Percentiles rank a stretch among this genome's conserved stretches.
Conservation (phyloP, 2,888 invertebrate genomes). For the Coelogynopora nodosa region DNA sequence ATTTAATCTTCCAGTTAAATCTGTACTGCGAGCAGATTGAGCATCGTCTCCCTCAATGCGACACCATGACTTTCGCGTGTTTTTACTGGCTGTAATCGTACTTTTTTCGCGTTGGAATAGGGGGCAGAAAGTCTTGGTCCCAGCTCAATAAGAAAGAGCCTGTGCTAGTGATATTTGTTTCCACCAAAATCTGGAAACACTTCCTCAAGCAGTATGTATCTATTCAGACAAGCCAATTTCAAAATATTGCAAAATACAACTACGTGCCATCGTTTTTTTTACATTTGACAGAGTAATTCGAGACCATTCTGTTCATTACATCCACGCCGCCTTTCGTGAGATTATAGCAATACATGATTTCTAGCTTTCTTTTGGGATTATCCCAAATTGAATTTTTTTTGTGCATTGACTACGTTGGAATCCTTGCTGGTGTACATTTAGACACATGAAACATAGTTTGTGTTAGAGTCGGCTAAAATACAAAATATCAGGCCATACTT, state of each 20-base stretch:
- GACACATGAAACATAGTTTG: not conserved
- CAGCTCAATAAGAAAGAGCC: not conserved
- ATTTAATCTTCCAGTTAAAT: no score
- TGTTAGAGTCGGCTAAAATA: not conserved
- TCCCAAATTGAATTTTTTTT: not conserved
- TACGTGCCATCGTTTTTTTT: not conserved
- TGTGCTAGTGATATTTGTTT: not conserved
- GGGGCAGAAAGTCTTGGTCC: not conserved
- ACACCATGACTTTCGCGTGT: no score
- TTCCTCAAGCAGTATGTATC: not conserved
- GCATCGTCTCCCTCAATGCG: no score
- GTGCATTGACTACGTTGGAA: not conserved
- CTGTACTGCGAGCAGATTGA: no score
- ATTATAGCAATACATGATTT: not conserved
- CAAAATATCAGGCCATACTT: not conserved
- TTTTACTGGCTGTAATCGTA: not conserved
- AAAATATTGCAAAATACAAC: not conserved
- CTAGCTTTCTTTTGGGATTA: not conserved
- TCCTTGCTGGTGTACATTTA: not conserved
- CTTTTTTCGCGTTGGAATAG: not conserved
- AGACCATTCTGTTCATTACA: not conserved
- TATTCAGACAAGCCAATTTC: not conserved
- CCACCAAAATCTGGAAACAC: not conserved
- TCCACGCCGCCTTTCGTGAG: not conserved
- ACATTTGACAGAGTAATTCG: not conserved